phyloP scores from a whole-genome alignment of 2,113 vertebrate species.

The Heliornis fulica region DNA sequence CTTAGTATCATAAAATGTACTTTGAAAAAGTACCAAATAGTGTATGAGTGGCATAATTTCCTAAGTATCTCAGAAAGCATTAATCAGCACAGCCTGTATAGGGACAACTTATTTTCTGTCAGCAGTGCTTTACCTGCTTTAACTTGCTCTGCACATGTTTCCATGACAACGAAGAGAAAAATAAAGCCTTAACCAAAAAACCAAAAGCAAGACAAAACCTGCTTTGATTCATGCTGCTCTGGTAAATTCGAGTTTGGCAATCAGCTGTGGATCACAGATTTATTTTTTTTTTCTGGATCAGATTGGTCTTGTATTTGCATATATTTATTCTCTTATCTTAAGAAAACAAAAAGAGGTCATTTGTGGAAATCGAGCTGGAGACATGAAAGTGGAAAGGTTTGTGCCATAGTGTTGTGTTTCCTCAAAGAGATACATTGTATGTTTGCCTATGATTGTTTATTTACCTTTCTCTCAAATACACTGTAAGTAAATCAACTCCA shows the following conservation, averaged over 20 bases:
- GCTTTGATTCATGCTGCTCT: constrained; percentile 9
- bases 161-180: constrained; percentile 46
- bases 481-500: background rate
- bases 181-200: constrained; percentile 13
- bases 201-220: constrained; percentile 9
- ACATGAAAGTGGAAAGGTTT: background rate
- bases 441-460: background rate
- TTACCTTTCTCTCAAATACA: background rate
- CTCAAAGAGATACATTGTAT: background rate
- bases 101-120: background rate
- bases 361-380: background rate
- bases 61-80: background rate
- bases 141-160: constrained; percentile 12
- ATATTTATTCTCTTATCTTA: background rate
- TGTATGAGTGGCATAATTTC: background rate
- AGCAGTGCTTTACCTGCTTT: constrained; percentile 14
- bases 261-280: background rate
- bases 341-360: background rate
- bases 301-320: background rate
- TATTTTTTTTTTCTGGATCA: background rate
- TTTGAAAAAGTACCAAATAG: background rate
- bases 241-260: constrained; percentile 10
- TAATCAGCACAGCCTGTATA: background rate
- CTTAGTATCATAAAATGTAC: background rate
- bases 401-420: background rate